Conservation (phyloP, 2,113 vertebrate genomes). For the Gymnorhina tibicen region DNA sequence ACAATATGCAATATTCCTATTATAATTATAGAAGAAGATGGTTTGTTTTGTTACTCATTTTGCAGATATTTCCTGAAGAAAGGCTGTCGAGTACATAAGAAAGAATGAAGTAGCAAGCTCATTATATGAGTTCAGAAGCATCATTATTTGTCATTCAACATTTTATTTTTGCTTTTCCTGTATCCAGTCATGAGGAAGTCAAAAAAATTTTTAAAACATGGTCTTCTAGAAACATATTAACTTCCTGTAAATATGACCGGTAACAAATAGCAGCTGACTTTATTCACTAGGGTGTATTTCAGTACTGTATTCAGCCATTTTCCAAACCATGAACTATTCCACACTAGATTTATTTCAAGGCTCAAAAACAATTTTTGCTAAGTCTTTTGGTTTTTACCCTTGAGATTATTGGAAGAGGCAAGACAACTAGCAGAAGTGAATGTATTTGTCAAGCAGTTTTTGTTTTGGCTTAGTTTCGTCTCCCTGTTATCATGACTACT, state of each 20-base stretch:
- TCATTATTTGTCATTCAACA: background rate
- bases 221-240: background rate
- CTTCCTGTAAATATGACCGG: background rate
- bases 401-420: background rate
- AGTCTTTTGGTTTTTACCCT: background rate
- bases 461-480: background rate
- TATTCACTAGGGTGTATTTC: background rate
- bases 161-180: background rate
- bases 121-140: background rate
- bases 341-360: background rate
- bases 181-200: background rate
- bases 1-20: background rate
- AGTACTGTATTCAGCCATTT: background rate
- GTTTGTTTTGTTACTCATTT: background rate
- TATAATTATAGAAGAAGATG: background rate
- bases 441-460: background rate
- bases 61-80: background rate
- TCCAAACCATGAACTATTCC: background rate
- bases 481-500: background rate
- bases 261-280: background rate
- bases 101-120: background rate
- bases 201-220: background rate
- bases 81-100: background rate
- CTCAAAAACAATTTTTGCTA: background rate
- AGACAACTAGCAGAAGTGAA: background rate